Evolutionary conservation across 1,140 invertebrate genomes (phyloP).

Genomic region (Ceratitis capitata): DNA sequence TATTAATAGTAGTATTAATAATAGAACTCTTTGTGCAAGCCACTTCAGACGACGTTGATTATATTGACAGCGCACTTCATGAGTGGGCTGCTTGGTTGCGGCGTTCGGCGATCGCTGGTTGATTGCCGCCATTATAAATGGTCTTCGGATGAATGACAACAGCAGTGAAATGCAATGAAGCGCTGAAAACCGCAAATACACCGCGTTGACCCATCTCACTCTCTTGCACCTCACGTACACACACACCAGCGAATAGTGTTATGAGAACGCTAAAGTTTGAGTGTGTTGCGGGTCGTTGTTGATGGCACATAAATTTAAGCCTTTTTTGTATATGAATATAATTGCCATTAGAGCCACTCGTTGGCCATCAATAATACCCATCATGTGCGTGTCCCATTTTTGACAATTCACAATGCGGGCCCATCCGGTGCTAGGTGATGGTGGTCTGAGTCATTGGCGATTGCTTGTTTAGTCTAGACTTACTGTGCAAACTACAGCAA

Average conservation of each 20-base stretch:
- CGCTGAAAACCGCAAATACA: neutral
- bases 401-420: neutral
- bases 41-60: neutral
- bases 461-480: conserved; percentile 21
- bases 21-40: neutral
- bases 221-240: too few species aligned
- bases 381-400: conserved; percentile 23
- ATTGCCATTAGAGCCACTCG: neutral
- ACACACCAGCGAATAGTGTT: too few species aligned
- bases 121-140: neutral
- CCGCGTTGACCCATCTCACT: too few species aligned
- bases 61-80: neutral
- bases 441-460: too few species aligned
- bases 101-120: too few species aligned
- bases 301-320: conserved; percentile 4
- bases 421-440: too few species aligned
- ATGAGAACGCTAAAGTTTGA: too few species aligned
- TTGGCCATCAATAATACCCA: conserved; percentile 24
- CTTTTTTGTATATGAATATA: conserved; percentile 1
- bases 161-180: neutral
- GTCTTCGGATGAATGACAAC: neutral
- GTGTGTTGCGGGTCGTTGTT: too few species aligned
- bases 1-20: conserved; percentile 10
- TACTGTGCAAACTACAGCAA: neutral
- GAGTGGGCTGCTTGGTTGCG: too few species aligned